Evolutionary conservation across 2,888 invertebrate species (phyloP), one percentile per base, ranked within the genome.

Genomic region (Slavum lentiscoides): DNA sequence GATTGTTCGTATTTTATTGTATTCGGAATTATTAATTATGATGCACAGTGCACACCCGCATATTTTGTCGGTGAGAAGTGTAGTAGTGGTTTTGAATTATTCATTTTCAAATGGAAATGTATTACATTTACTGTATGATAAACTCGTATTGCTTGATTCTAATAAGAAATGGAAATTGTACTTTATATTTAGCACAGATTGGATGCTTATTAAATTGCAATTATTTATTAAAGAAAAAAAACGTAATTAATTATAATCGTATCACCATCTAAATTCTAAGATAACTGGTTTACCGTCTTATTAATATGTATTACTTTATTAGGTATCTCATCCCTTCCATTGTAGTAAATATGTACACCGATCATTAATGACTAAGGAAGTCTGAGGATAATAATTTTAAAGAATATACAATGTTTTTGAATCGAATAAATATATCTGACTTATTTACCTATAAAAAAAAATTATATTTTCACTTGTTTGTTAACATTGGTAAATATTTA

Each of bases 31-130:
- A 58, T 58, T 67, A 67, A 75, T 75, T 55, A 17, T 19, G 17
- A 23, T 58, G 37, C 66, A 75, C 66, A 6, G 19, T 58, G 37
- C 66, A 75, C 66, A 6, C 66, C 74, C 66, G 67, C 13, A 19
- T 55, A 19, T 49, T 64, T 67, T 62, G 58, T 67, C 21, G 23
- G 58, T 66, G 23, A 58, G 37, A 37, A 11, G 15, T 75, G 13
- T 75, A 58, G 19, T 11, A 43, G 58, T 58, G 74, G 66, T 66
- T 58, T 67, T 75, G 74, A 75, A 75, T 75, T 75, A 75, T 75
- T 75, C 74, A 75, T 75, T 75, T 58, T 4, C 39, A 66, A 74
- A 74, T 74, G 21, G 55, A 74, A 74, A 74, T 74, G n/a, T 70
- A 58, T 70, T 59, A 55, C 30, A 69, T 55, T 59, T 21, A 72